Percentiles rank a stretch among this genome's conserved stretches.
These are phyloP conservation scores for Heliconius aoede DNA, from an alignment of 2,888 invertebrate genomes.

Conservation along the genomic window DNA sequence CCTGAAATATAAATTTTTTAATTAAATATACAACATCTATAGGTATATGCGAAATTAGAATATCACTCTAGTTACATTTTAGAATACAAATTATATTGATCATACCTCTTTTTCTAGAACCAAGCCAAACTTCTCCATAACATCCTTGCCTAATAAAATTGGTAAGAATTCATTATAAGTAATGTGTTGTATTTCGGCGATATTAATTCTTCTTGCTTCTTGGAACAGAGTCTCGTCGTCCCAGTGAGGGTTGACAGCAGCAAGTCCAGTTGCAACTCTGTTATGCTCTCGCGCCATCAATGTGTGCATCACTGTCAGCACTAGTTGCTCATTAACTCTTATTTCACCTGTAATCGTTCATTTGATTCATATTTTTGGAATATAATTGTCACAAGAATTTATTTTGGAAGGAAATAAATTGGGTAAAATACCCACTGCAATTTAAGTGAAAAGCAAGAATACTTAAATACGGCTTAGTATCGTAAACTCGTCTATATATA, in stretches of 20 bases:
- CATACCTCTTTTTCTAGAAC: slow-evolving; percentile 90
- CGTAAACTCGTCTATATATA: neutral
- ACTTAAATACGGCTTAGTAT: neutral
- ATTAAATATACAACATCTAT: neutral
- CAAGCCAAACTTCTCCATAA: slow-evolving; percentile 95
- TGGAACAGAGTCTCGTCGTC: slow-evolving; percentile 96
- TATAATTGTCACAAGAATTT: neutral
- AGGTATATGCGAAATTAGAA: neutral
- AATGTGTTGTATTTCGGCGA: slow-evolving; percentile 94
- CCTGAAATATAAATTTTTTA: slow-evolving; percentile 69
- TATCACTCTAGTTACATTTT: neutral
- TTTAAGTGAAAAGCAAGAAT: slow-evolving; percentile 1
- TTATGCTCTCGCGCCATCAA: slow-evolving; percentile 96
- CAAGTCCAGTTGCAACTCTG: slow-evolving; percentile 89
- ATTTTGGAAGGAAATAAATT: neutral
- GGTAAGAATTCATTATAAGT: slow-evolving; percentile 96
- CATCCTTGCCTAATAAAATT: slow-evolving; percentile 93
- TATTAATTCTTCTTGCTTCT: slow-evolving; percentile 92
- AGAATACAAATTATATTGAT: slow-evolving; percentile 3
- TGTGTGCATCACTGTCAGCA: slow-evolving; percentile 95
- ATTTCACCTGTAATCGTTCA: slow-evolving; percentile 88
- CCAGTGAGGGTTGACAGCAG: slow-evolving; percentile 95
- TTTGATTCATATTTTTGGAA: neutral
- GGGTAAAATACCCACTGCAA: neutral
- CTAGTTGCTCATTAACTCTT: slow-evolving; percentile 95